These are phyloP conservation scores for Epistrophe grossulariae DNA, from an alignment of 2,888 invertebrate genomes.

Conservation along the genomic window DNA sequence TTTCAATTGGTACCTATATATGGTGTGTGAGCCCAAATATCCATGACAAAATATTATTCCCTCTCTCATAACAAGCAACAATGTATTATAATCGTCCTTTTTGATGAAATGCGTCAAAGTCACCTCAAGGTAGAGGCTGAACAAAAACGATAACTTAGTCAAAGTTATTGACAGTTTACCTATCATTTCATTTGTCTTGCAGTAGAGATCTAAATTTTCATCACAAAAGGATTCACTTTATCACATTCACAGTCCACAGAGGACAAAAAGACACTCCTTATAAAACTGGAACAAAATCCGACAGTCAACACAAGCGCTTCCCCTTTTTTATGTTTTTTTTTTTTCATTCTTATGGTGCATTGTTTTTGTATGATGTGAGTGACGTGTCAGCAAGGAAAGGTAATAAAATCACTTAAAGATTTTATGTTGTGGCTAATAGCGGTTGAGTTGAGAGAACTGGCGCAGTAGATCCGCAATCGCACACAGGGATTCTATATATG, in stretches of 20 bases:
- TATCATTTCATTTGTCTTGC: conserved; percentile 48
- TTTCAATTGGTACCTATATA: conserved; percentile 68
- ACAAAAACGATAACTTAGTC: conserved; percentile 55
- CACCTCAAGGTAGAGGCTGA: conserved; percentile 45
- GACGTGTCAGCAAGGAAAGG: conserved; percentile 58
- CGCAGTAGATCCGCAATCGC: conserved; percentile 58
- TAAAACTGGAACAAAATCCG: conserved; percentile 53
- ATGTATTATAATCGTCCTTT: conserved; percentile 24
- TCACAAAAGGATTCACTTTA: conserved; percentile 47
- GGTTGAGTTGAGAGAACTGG: conserved; percentile 53
- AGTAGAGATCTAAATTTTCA: conserved; percentile 30
- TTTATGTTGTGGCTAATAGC: conserved; percentile 75
- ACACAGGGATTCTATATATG: not conserved
- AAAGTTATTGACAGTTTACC: conserved; percentile 74
- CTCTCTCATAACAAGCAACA: conserved; percentile 42
- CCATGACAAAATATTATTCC: conserved; percentile 72
- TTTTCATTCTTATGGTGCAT: not conserved
- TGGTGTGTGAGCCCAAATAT: conserved; percentile 56
- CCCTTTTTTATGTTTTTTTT: conserved; percentile 17
- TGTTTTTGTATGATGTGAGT: conserved; percentile 37
- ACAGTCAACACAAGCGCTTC: conserved; percentile 22
- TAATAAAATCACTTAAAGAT: conserved; percentile 75
- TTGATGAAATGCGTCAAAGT: conserved; percentile 59
- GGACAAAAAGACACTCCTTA: conserved; percentile 44
- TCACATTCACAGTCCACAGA: not conserved